Conservation (phyloP, 1,140 invertebrate species). For the Caerostris darwini region DNA sequence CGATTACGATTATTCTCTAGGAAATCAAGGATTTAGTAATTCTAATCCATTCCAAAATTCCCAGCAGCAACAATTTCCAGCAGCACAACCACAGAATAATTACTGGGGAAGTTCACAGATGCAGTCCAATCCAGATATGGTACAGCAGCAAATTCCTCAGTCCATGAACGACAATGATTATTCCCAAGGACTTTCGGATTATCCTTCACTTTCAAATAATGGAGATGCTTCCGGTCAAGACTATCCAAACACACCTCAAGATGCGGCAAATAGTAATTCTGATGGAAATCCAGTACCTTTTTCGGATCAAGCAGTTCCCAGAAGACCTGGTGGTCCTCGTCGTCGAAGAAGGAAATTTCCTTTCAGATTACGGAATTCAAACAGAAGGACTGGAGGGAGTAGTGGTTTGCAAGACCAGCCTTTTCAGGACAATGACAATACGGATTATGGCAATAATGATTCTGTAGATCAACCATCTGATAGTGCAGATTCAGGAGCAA, state of each 20-base stretch:
- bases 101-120: background rate
- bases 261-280: background rate
- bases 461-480: background rate
- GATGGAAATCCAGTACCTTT: background rate
- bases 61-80: too few species aligned
- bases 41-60: background rate
- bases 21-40: background rate
- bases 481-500: background rate
- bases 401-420: too few species aligned
- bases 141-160: too few species aligned
- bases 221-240: background rate
- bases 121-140: background rate
- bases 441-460: background rate
- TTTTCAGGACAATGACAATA: background rate
- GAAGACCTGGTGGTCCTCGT: background rate
- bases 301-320: background rate
- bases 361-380: background rate
- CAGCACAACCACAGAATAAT: background rate
- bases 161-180: too few species aligned
- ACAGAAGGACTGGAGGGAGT: background rate
- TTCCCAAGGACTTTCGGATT: too few species aligned
- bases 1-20: too few species aligned
- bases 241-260: background rate
- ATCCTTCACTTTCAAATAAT: background rate
- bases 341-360: background rate